Percentiles rank a stretch among this genome's conserved stretches.
These are phyloP conservation scores for Chloropsis cyanopogon DNA, from an alignment of 2,113 vertebrate species.

Conservation along the genomic window DNA sequence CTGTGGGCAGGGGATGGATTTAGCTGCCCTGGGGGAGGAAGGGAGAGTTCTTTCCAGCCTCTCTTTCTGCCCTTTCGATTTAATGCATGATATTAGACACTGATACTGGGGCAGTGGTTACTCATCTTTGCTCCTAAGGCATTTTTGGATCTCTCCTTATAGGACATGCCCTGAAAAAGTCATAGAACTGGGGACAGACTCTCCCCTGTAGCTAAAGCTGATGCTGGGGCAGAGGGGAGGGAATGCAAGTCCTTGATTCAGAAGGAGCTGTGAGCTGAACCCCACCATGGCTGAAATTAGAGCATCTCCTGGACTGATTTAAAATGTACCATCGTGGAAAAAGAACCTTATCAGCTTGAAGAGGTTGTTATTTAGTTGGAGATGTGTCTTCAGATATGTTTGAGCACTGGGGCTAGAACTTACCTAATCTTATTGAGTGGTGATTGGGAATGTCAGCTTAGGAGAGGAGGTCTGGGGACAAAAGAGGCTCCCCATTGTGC, in stretches of 20 bases:
- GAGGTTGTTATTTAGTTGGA: background rate
- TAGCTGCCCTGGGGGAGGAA: constrained; percentile 15
- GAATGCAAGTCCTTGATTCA: background rate
- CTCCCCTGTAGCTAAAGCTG: background rate
- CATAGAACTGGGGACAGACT: background rate
- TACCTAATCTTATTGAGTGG: background rate
- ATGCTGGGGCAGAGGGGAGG: background rate
- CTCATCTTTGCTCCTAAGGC: background rate
- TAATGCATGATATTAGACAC: background rate
- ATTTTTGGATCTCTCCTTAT: background rate
- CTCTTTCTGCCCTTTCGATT: background rate
- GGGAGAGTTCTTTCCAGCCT: constrained; percentile 22
- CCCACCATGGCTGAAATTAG: background rate
- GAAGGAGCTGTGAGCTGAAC: background rate
- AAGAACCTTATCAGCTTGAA: background rate
- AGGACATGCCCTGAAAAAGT: background rate
- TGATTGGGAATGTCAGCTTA: background rate
- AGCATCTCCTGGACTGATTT: background rate
- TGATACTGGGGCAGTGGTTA: background rate
- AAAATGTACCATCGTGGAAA: background rate
- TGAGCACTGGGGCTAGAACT: background rate
- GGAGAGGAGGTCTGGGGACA: background rate
- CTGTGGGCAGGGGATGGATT: constrained; percentile 15
- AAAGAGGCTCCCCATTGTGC: background rate
- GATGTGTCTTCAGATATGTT: background rate